phyloP scores from a whole-genome alignment of 2,888 invertebrate species.

The Alloplasta piceator region DNA sequence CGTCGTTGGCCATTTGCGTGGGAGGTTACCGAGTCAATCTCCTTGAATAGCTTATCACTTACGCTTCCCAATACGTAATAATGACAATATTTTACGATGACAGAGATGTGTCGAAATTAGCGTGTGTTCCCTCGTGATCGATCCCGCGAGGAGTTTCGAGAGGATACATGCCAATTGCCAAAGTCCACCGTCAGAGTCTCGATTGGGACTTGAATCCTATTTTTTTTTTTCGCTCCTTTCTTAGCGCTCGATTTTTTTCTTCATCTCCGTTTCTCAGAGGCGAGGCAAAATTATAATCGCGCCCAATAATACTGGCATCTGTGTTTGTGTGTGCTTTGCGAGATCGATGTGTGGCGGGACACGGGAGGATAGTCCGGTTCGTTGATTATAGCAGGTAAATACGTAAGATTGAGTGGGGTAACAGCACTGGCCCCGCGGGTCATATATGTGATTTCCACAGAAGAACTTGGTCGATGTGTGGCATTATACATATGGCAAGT shows the following conservation, averaged over 20 bases:
- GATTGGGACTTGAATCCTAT: not conserved
- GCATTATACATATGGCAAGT: constrained; percentile 63
- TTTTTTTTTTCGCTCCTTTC: not conserved
- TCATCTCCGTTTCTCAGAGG: constrained; percentile 23
- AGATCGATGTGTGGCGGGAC: constrained; percentile 39
- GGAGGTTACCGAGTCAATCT: constrained; percentile 1
- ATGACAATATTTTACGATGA: constrained; percentile 9
- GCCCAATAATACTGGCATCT: too few species aligned
- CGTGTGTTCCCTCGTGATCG: not conserved
- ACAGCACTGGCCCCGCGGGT: constrained; percentile 53
- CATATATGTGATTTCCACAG: constrained; percentile 42
- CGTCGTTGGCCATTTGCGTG: constrained; percentile 13
- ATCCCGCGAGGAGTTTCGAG: too few species aligned
- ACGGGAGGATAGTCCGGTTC: constrained; percentile 47
- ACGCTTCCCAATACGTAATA: constrained; percentile 21
- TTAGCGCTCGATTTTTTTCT: not conserved
- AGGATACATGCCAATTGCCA: too few species aligned
- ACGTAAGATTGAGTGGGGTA: constrained; percentile 64
- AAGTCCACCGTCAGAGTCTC: too few species aligned
- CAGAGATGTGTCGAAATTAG: constrained; percentile 25
- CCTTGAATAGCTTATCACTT: constrained; percentile 38
- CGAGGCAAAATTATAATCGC: constrained; percentile 52
- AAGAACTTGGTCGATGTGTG: constrained; percentile 61
- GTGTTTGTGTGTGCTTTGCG: not conserved
- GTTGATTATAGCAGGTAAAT: constrained; percentile 67